A percentile compares a stretch with the other conserved stretches of the same genome.
These are phyloP conservation scores for Willisornis vidua DNA, from an alignment of 2,113 vertebrate genomes.

Conservation along the genomic window DNA sequence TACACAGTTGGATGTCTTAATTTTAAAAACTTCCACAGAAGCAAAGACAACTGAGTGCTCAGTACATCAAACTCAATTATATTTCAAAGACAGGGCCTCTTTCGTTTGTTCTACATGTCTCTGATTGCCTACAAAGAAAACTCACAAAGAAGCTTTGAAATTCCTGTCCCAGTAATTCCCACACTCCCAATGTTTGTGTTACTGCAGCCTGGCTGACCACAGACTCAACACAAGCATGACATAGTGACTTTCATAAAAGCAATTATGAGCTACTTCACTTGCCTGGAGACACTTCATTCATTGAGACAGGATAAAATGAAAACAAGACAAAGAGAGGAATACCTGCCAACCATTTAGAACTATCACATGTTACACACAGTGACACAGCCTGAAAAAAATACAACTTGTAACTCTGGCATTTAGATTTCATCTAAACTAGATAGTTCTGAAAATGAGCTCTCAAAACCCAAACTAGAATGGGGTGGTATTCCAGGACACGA, in stretches of 20 bases:
- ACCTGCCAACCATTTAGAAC: not conserved
- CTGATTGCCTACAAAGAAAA: not conserved
- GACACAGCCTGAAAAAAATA: not conserved
- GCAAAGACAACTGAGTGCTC: conserved; percentile 11
- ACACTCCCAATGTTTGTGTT: not conserved
- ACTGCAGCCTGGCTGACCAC: not conserved
- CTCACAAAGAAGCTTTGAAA: conserved; percentile 17
- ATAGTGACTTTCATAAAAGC: not conserved
- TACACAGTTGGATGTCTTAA: not conserved
- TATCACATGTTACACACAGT: not conserved
- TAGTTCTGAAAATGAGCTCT: not conserved
- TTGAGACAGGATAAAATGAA: not conserved
- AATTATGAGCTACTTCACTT: not conserved
- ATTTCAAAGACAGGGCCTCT: not conserved
- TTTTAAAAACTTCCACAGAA: not conserved
- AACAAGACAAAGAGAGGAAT: not conserved
- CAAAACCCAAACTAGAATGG: not conserved
- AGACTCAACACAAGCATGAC: conserved; percentile 34
- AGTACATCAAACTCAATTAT: conserved; percentile 9
- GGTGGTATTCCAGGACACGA: not conserved
- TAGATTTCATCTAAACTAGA: not conserved
- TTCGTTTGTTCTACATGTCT: not conserved
- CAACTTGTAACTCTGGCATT: not conserved
- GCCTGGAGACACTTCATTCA: not conserved
- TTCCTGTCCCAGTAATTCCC: conserved; percentile 16